Evolutionary conservation across 2,797 vertebrate genomes (phyloP).

Genomic region (Rhynchotus rufescens): DNA sequence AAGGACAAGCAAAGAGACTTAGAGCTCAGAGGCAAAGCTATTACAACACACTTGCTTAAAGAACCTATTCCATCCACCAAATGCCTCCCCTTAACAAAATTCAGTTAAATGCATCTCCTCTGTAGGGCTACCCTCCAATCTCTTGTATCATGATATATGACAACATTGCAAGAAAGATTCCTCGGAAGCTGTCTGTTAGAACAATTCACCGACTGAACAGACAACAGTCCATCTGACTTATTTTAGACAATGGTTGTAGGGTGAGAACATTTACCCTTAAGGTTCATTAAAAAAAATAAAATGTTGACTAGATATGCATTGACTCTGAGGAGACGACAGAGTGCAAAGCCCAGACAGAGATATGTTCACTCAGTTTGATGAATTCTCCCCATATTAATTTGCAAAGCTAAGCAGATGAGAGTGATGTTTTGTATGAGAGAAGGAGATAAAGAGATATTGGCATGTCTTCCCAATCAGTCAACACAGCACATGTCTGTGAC

Average conservation of each 20-base stretch:
- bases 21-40: not conserved
- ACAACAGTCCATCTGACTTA: not conserved
- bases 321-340: not conserved
- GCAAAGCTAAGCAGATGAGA: not conserved
- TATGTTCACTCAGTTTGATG: not conserved
- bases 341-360: not conserved
- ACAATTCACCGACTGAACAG: not conserved
- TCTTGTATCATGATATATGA: rapidly evolving
- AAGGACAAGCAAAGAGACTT: not conserved
- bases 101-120: not conserved
- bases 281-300: not conserved
- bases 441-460: not conserved
- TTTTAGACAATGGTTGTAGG: not conserved
- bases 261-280: too few species aligned
- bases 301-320: not conserved
- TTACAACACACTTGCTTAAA: not conserved
- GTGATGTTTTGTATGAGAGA: not conserved
- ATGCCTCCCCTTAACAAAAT: not conserved
- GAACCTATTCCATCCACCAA: not conserved
- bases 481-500: not conserved
- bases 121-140: not conserved
- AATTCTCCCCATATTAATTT: not conserved
- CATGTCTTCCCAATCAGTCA: not conserved
- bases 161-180: not conserved
- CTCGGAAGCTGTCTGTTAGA: not conserved